phyloP scores from a whole-genome alignment of 2,113 vertebrate species.

The Bubo blakistoni region DNA sequence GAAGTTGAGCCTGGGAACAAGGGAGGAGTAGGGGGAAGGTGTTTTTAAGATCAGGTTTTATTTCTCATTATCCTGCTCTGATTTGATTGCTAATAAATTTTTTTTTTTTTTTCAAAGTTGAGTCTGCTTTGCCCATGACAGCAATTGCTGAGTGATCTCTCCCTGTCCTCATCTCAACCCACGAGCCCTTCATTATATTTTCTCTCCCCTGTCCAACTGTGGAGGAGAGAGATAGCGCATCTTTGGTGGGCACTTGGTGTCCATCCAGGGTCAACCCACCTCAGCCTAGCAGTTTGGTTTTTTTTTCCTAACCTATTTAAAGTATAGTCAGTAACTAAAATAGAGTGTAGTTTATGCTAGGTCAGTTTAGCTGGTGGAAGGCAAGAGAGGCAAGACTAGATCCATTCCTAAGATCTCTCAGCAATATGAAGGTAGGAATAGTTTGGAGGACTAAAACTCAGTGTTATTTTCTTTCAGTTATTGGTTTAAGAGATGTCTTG shows the following conservation, averaged over 20 bases:
- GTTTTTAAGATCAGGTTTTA: neutral
- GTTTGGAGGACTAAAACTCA: neutral
- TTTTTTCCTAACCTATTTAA: neutral
- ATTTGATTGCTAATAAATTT: neutral
- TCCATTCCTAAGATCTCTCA: neutral
- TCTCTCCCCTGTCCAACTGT: neutral
- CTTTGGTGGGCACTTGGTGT: neutral
- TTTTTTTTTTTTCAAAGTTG: neutral
- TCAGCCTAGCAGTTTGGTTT: neutral
- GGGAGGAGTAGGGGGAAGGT: neutral
- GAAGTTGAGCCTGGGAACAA: neutral
- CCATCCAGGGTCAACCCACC: neutral
- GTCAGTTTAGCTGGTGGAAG: neutral
- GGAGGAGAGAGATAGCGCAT: neutral
- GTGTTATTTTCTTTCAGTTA: neutral
- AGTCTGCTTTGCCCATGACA: neutral
- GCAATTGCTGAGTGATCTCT: neutral
- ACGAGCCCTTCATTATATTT: neutral
- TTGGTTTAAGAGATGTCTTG: neutral
- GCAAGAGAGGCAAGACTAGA: neutral
- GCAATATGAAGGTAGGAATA: neutral
- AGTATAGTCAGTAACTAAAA: neutral
- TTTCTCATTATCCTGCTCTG: neutral
- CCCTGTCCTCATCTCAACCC: too few species aligned
- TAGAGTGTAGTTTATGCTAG: neutral